Base-by-base conservation (phyloP, 2,113 vertebrate species). In the Channa argus region DNA sequence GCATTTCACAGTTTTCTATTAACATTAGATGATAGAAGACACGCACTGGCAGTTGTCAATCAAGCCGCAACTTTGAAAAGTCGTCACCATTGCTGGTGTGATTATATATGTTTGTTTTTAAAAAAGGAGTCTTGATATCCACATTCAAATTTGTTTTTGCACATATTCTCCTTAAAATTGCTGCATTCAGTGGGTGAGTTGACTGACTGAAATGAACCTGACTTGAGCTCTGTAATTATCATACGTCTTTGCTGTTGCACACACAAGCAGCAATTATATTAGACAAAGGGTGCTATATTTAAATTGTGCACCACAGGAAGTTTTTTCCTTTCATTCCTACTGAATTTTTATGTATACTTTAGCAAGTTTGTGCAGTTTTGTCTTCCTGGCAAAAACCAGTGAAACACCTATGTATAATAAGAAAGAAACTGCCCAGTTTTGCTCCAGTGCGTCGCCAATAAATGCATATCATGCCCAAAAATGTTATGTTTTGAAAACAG, bases 241-340 rank as follows among this genome's bases (percentile, higher is more conserved):
- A 80, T 41, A 77, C 15, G 24, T 83, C 77, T 74, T 24, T 39
- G 15, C 79, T 83, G 77, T 79, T 83, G 74, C 63, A 39, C 58
- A 79, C 54, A 77, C 82, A 85, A 68, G 77, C 65, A 67, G 68
- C 72, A 86, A 91, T 91, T 88, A 88, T 88, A 88, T 79, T 70
- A 67, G 68, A 92, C 84, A 86, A 86, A 74, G 78, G 76, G 3
- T 50, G 67, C 79, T 85, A 82, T 82, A 80, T 88, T 85, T 88
- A 75, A 85, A 86, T 71, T 67, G 54, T 75, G 74, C 63, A 70
- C 67, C 38, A 63, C 39, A 0, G 62, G 64, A 86, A 65, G 60
- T 56, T 80, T 86, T 24, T 61, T 38, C 41, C 53, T 65, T 74
- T 67, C 36, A 77, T 79, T 80, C 56, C 13, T 8, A 46, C 33